Percentiles rank a stretch among this genome's conserved stretches.
Conservation (phyloP, 2,888 invertebrate genomes). For the Dastarcus helophoroides region DNA sequence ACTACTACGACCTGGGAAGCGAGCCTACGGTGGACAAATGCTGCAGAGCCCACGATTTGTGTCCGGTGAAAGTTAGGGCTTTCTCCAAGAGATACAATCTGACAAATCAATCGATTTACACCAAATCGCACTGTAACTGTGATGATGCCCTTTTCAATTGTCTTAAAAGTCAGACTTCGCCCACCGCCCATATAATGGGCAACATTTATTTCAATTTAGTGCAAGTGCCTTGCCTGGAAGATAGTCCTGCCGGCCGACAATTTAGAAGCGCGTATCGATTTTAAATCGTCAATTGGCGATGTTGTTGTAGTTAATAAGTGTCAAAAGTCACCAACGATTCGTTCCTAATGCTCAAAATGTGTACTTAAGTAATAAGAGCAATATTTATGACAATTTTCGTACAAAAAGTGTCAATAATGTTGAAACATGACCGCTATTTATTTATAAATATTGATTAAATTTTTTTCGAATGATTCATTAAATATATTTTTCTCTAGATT, state of each 20-base stretch:
- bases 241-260: slow-evolving; percentile 35
- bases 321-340: no score
- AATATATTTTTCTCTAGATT: no score
- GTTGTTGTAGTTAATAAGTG: no score
- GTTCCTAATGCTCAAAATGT: no score
- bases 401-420: no score
- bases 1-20: slow-evolving; percentile 74
- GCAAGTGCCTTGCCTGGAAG: slow-evolving; percentile 61
- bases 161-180: slow-evolving; percentile 60
- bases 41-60: slow-evolving; percentile 83
- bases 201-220: slow-evolving; percentile 78
- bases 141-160: slow-evolving; percentile 75
- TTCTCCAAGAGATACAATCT: slow-evolving; percentile 66
- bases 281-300: no score
- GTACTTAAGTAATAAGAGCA: no score
- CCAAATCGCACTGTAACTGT: slow-evolving; percentile 82
- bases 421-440: no score
- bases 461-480: no score
- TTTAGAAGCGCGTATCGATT: slow-evolving; percentile 46
- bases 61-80: slow-evolving; percentile 67
- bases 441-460: no score
- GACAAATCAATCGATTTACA: slow-evolving; percentile 72
- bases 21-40: slow-evolving; percentile 66
- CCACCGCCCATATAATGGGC: slow-evolving; percentile 65
- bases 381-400: no score